Percentiles rank a stretch among this genome's conserved stretches.
These are phyloP conservation scores for Laupala kohalensis DNA, from an alignment of 1,140 invertebrate genomes.

Conservation along the genomic window DNA sequence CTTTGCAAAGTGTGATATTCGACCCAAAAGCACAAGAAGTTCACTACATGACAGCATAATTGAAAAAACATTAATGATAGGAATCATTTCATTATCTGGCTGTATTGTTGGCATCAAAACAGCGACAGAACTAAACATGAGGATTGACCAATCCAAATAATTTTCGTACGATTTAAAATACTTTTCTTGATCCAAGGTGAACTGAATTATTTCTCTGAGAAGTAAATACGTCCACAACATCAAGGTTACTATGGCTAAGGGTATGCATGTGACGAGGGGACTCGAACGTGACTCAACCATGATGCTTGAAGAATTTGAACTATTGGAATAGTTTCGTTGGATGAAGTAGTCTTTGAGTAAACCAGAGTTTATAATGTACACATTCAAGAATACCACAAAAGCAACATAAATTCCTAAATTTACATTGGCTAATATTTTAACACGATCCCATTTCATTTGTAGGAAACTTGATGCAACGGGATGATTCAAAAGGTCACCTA, in stretches of 20 bases:
- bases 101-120: neutral
- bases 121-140: neutral
- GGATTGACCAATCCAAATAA: neutral
- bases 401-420: neutral
- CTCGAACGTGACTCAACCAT: neutral
- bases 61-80: neutral
- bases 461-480: neutral
- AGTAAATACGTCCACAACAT: neutral
- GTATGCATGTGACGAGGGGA: neutral
- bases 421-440: neutral
- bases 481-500: neutral
- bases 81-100: neutral
- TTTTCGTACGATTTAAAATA: neutral
- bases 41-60: neutral
- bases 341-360: neutral
- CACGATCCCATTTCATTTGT: neutral
- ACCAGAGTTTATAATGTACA: neutral
- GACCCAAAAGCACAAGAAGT: neutral
- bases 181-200: neutral
- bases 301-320: no score
- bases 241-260: neutral
- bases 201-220: neutral
- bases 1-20: neutral
- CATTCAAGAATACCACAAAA: neutral
- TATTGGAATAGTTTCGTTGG: neutral